Conservation (phyloP, 1,140 invertebrate genomes). For the Drosophila punjabiensis region DNA sequence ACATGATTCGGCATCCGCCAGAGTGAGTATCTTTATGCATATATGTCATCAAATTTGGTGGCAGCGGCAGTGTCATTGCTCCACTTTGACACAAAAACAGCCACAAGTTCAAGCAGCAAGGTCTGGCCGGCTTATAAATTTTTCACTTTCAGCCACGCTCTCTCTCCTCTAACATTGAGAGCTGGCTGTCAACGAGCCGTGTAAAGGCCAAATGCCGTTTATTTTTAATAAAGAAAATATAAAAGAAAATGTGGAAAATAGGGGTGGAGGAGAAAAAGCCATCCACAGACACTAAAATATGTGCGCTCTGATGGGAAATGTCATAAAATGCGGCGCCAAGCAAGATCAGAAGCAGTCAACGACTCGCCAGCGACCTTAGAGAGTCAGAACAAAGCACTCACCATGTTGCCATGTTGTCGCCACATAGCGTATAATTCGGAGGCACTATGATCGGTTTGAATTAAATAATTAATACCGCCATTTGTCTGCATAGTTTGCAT, state of each 20-base stretch:
- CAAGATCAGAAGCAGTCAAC: slow-evolving; percentile 65
- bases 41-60: slow-evolving; percentile 16
- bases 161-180: slow-evolving; percentile 61
- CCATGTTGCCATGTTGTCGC: slow-evolving; percentile 1
- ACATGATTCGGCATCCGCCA: slow-evolving; percentile 3
- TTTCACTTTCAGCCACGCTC: slow-evolving; percentile 47
- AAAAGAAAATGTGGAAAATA: slow-evolving; percentile 1
- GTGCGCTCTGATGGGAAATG: slow-evolving; percentile 44
- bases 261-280: neutral
- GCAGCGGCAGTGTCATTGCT: slow-evolving; percentile 61
- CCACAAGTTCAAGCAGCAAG: slow-evolving; percentile 79
- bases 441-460: slow-evolving; percentile 58
- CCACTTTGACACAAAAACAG: slow-evolving; percentile 58
- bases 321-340: slow-evolving; percentile 76
- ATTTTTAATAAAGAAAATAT: slow-evolving; percentile 69
- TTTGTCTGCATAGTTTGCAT: slow-evolving; percentile 75
- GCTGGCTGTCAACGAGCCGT: slow-evolving; percentile 73
- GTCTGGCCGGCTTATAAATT: slow-evolving; percentile 56
- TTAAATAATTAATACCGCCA: slow-evolving; percentile 77
- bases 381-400: slow-evolving; percentile 27
- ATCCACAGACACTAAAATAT: slow-evolving; percentile 29
- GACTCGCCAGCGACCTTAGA: slow-evolving; percentile 63
- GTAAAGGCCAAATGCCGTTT: slow-evolving; percentile 74
- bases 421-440: slow-evolving; percentile 61
- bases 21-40: neutral